Evolutionary conservation across 2,113 vertebrate species (phyloP).

Genomic region (Ciconia boyciana): DNA sequence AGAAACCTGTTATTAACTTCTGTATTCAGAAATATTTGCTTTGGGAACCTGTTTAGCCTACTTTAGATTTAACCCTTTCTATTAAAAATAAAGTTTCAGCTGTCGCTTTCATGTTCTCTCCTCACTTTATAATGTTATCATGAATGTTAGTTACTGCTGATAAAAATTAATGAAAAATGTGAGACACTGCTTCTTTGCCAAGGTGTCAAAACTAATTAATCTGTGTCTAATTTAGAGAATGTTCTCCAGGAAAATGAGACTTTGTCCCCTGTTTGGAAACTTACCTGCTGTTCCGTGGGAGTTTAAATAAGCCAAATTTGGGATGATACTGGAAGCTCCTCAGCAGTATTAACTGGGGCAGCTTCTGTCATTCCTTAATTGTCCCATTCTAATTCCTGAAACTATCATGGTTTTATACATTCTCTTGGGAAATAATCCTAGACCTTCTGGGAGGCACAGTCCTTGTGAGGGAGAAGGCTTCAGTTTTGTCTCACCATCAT

Average conservation of each 20-base stretch:
- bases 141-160: background rate
- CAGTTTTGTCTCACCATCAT: background rate
- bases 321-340: background rate
- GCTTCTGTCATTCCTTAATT: background rate
- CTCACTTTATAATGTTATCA: background rate
- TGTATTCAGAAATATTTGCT: background rate
- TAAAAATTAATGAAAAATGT: background rate
- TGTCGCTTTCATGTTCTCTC: background rate
- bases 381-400: background rate
- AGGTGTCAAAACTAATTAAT: background rate
- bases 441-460: background rate
- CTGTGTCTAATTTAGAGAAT: background rate
- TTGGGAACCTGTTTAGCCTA: background rate
- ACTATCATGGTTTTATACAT: background rate
- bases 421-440: background rate
- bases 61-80: background rate
- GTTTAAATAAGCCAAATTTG: background rate
- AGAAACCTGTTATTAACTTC: background rate
- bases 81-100: background rate
- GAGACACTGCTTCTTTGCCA: background rate
- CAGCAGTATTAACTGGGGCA: background rate
- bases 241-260: background rate
- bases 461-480: background rate
- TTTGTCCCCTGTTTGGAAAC: background rate
- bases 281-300: background rate